These are phyloP conservation scores for Sapayoa aenigma DNA, from an alignment of 2,113 vertebrate species.

Conservation along the genomic window DNA sequence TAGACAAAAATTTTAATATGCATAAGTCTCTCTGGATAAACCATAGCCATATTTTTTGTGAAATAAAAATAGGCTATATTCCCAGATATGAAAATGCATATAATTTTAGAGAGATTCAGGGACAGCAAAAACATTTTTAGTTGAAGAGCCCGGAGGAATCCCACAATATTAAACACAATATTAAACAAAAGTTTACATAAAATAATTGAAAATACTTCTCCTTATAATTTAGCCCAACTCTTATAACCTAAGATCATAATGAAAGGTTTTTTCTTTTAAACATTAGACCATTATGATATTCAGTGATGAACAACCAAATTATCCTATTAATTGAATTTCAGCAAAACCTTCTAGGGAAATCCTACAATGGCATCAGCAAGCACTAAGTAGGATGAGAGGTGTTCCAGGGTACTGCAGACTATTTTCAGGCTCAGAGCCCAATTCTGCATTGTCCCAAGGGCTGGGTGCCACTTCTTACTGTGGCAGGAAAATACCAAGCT, in stretches of 20 bases:
- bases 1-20: not conserved
- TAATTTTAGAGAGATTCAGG: not conserved
- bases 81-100: not conserved
- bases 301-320: not conserved
- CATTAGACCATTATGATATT: not conserved
- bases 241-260: not conserved
- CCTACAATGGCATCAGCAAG: not conserved
- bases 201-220: not conserved
- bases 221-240: conserved; percentile 1
- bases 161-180: not conserved
- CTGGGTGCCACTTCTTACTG: not conserved
- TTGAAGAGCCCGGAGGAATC: not conserved
- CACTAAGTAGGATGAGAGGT: not conserved
- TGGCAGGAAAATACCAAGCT: not conserved
- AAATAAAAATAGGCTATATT: not conserved
- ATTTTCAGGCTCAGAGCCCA: not conserved
- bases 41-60: not conserved
- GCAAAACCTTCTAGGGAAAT: not conserved
- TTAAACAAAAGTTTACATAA: conserved; percentile 11
- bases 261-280: conserved; percentile 11
- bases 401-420: not conserved
- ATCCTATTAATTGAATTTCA: not conserved
- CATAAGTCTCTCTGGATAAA: not conserved
- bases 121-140: conserved; percentile 1
- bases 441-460: not conserved